These are phyloP conservation scores for Philopedon plagiatum DNA, from an alignment of 2,888 invertebrate genomes.

Conservation along the genomic window DNA sequence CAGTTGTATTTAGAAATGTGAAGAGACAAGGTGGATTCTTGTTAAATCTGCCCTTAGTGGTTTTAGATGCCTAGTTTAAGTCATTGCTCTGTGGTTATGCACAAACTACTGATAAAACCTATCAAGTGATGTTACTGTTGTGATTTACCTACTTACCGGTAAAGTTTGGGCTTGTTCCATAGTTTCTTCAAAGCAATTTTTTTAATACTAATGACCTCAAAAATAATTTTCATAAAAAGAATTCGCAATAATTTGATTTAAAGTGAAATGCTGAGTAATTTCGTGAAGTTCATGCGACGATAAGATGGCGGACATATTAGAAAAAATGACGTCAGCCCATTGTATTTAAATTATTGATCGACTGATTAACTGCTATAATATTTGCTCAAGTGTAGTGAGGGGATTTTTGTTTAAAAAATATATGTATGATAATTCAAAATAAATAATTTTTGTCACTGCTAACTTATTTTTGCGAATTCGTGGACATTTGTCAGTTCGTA, in stretches of 20 bases:
- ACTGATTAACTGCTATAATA: constrained; percentile 21
- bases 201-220: neutral
- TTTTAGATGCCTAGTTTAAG: no score
- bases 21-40: constrained; percentile 27
- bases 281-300: constrained; percentile 13
- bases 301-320: constrained; percentile 31
- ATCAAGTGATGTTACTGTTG: neutral
- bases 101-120: neutral
- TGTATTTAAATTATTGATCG: constrained; percentile 40
- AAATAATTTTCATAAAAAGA: neutral
- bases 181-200: neutral
- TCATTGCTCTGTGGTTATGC: neutral
- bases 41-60: neutral
- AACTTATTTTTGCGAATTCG: no score
- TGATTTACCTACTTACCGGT: constrained; percentile 4
- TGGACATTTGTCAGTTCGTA: no score
- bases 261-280: constrained; percentile 7
- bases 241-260: neutral
- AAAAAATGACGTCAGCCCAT: constrained; percentile 34
- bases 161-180: neutral
- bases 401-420: constrained; percentile 12
- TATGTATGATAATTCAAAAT: neutral
- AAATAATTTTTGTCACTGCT: no score
- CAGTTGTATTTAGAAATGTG: constrained; percentile 37
- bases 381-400: constrained; percentile 34